Percentiles rank a stretch among this genome's conserved stretches.
phyloP scores from a whole-genome alignment of 2,113 vertebrate genomes.

The Phaethornis superciliosus region DNA sequence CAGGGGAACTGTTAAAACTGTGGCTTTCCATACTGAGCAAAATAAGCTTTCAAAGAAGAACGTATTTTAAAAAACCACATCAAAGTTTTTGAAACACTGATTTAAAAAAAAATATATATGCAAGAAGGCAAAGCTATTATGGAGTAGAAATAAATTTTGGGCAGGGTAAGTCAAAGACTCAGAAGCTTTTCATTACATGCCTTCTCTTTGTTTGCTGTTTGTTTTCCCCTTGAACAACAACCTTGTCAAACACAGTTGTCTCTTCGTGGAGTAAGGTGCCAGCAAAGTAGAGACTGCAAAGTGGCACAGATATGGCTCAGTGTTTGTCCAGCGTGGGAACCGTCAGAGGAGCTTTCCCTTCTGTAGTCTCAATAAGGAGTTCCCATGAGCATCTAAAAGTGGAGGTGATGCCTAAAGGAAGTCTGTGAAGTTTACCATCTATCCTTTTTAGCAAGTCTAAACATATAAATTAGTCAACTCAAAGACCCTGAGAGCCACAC shows the following conservation, averaged over 20 bases:
- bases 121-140: slow-evolving; percentile 41
- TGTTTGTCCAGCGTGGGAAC: not conserved
- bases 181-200: not conserved
- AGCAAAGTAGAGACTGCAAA: not conserved
- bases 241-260: not conserved
- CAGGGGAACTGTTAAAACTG: slow-evolving; percentile 37
- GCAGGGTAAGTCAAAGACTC: slow-evolving; percentile 7
- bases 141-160: not conserved
- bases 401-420: slow-evolving; percentile 6
- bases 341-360: not conserved
- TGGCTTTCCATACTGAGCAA: slow-evolving; percentile 53
- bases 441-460: slow-evolving; percentile 9
- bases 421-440: not conserved
- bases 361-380: not conserved
- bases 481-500: not conserved
- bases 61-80: not conserved
- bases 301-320: not conserved
- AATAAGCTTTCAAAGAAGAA: slow-evolving; percentile 60
- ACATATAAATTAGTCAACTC: not conserved
- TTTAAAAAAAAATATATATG: not conserved
- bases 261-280: not conserved
- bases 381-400: not conserved
- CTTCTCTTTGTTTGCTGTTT: not conserved
- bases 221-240: not conserved
- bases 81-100: slow-evolving; percentile 26